Percentiles rank a stretch among this genome's conserved stretches.
phyloP scores from a whole-genome alignment of 2,113 vertebrate species.

The Rhinichthys klamathensis region DNA sequence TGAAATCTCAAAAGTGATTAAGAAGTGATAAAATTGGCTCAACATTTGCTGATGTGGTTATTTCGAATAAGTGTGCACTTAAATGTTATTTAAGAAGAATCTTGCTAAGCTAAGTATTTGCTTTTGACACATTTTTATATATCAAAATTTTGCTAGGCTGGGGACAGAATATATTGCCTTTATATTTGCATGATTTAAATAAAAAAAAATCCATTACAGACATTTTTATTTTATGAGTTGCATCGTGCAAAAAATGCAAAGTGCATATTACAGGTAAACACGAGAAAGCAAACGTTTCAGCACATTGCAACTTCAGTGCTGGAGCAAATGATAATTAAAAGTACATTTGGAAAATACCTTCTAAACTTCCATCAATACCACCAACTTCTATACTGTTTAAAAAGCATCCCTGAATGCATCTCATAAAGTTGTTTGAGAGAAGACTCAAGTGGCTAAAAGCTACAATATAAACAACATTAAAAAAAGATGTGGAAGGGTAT shows the following conservation, averaged over 20 bases:
- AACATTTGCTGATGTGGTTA: constrained; percentile 14
- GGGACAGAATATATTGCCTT: background rate
- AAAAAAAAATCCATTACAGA: background rate
- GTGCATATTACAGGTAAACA: too few relatives aligned
- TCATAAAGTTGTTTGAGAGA: background rate
- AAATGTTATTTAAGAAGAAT: background rate
- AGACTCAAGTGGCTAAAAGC: background rate
- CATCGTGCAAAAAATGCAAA: too few relatives aligned
- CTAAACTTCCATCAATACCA: too few relatives aligned
- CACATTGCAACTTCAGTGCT: too few relatives aligned
- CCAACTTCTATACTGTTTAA: background rate
- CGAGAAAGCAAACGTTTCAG: too few relatives aligned
- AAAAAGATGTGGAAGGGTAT: background rate
- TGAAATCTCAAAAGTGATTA: background rate
- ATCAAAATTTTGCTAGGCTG: background rate
- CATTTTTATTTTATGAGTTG: too few relatives aligned
- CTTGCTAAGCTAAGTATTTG: background rate
- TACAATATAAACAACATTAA: background rate
- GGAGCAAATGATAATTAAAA: too few relatives aligned
- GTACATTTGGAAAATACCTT: too few relatives aligned
- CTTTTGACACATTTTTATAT: background rate
- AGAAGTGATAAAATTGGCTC: background rate
- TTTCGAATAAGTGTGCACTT: background rate
- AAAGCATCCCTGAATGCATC: background rate
- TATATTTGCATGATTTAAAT: background rate